Evolutionary conservation across 2,797 vertebrate species (phyloP), one percentile per base, ranked within the genome.

Genomic region (Oreortyx pictus): DNA sequence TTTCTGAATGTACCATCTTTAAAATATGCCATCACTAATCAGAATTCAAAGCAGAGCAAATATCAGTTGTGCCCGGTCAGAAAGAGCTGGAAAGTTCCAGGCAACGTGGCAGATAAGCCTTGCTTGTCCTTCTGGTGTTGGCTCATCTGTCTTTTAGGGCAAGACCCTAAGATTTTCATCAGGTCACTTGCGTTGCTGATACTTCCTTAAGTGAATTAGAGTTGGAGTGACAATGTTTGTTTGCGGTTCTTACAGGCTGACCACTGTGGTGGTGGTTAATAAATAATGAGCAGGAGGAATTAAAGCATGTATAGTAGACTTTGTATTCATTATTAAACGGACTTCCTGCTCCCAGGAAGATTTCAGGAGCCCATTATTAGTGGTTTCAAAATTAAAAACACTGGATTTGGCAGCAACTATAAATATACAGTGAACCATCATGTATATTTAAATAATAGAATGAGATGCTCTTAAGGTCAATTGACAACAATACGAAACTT

Each of bases 261-360:
- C 43, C 44, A 66, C 9, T 47, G 44, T 37, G 39, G 5, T 73
- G 67, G 2, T 74, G 17, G 64, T 84, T 74, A 79, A 75, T 72
- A 94, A 91, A 88, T 84, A 56, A 92, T 82, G 77, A 94, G 54
- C 16, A 68, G 24, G 9, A 84, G 37, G 27, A 89, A 83, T 64
- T 89, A 67, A 81, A 86, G n/a, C 31, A 76, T 70, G 18, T 46
- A 23, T 10, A 66, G 31, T 24, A 81, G 61, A 56, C 41, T 76
- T 87, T 19, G 22, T 88, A 76, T 89, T 93, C 61, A 80, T 90
- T 92, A 79, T 68, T 87, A 80, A 84, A 77, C 29, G 80, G 75
- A 33, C 60, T 93, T 82, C 41, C 52, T 74, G 25, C 54, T 71
- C 57, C n/a, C 46, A 80, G 35, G 54, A 66, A 88, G 65, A 77